Evolutionary conservation across 2,113 vertebrate species (phyloP), one percentile per base, ranked within the genome.

Genomic region (Athene cunicularia): DNA sequence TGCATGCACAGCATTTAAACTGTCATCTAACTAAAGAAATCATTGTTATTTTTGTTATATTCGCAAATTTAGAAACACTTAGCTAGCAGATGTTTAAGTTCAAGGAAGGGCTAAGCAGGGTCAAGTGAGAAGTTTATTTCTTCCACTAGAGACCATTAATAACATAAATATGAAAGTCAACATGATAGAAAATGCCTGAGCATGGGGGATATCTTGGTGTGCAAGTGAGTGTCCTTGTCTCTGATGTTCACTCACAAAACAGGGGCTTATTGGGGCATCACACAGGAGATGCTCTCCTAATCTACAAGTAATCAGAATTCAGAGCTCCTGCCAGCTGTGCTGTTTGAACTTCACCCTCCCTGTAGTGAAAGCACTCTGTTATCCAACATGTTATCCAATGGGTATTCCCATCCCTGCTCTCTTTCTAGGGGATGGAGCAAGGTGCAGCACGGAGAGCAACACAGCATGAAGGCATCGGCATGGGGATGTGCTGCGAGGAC

Each of bases 401-500:
- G 18, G 26, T 50, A 14, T 35, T 67, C 22, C 39, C 47, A 85
- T 15, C 30, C 21, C 12, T 35, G 6, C 19, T 41, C 13, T 55
- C 22, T n/a, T 33, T 60, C 30, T 13, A 21, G 13, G 15, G 7
- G 14, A 45, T 53, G 28, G 14, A 49, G 24, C 41, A 49, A 60
- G 28, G 18, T 30, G 8, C 5, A 4, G 35, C 16, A 18, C 0
- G 7, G 35, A 80, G 20, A 68, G 7, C 11, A n/a, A 75, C 23
- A 43, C 14, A 12, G 14, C 37, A 27, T 9, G 28, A 64, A 52
- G 24, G 43, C 0, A 27, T 12, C 0, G 0, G 27, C 21, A 60
- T 0, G 2, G 26, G 11, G 11, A 8, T 43, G 10, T 2, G 2
- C 27, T 70, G 22, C 0, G 2, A 58, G 49, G 37, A 32, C 17